A percentile compares a stretch with the other conserved stretches of the same genome.
phyloP scores from a whole-genome alignment of 2,888 invertebrate species.

The Digitonthophagus gazella region DNA sequence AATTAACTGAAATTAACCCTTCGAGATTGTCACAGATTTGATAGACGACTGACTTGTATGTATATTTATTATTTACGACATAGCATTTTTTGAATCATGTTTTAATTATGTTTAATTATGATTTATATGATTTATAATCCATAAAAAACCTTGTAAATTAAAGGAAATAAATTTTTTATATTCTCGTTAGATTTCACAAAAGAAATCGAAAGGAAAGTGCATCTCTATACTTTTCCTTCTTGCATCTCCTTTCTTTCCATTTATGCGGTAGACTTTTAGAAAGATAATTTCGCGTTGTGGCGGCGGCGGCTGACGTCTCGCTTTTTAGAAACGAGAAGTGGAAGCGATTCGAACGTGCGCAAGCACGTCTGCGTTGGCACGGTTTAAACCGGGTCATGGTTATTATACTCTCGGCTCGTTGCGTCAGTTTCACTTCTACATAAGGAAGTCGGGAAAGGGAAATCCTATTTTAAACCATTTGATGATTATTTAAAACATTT shows the following conservation, averaged over 20 bases:
- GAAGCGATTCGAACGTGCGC: neutral
- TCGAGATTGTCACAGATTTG: neutral
- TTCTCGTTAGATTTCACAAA: neutral
- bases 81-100: too few relatives aligned
- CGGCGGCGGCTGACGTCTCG: neutral
- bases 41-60: too few relatives aligned
- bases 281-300: neutral
- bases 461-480: constrained; percentile 42
- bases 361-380: constrained; percentile 27
- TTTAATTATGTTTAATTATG: too few relatives aligned
- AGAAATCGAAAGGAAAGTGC: neutral
- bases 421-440: constrained; percentile 40
- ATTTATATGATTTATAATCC: too few relatives aligned
- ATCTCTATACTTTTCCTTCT: neutral
- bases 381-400: constrained; percentile 42
- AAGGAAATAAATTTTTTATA: too few relatives aligned
- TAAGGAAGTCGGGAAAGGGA: constrained; percentile 47
- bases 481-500: too few relatives aligned
- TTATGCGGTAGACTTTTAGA: neutral
- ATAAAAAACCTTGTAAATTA: neutral
- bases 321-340: neutral
- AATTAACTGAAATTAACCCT: neutral
- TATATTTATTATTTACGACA: too few relatives aligned
- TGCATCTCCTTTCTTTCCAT: neutral
- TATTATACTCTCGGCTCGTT: constrained; percentile 37